Evolutionary conservation across 1,140 invertebrate genomes (phyloP), one percentile per base, ranked within the genome.

Genomic region (Arctopsyche grandis): DNA sequence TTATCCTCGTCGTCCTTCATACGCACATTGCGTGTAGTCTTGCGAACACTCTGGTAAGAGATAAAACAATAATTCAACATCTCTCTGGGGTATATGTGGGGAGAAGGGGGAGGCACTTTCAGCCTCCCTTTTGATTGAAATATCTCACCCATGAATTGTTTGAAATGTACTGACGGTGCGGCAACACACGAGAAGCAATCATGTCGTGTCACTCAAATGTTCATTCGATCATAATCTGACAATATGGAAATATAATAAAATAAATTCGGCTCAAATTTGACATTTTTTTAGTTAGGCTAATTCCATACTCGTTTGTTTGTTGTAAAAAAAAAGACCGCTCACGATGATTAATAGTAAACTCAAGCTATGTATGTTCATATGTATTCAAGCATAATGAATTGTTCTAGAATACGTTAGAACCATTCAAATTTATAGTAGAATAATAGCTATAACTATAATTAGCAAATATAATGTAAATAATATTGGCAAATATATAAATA

Each of bases 141-240:
- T 74, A 80, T 80, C 60, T 82, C 75, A 26, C 74, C 26, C 58
- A 66, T 74, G 19, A 52, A 81, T 79, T 56, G 78, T 76, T 43
- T 76, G 71, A 76, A 79, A 79, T 74, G 48, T 60, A 77, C 43
- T 74, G 69, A 80, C 79, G 38, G 38, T 12, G 22, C 19, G 14
- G 46, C 12, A 16, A 60, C 44, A 74, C 38, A 60, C 69, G 75
- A 80, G 44, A 79, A 69, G 79, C 74, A 82, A 82, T 82, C 81
- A 82, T 82, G 81, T 79, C 76, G 75, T 52, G 79, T 82, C 81
- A 82, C 48, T 82, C 81, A 79, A 82, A 82, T 82, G 81, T 82
- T 82, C 79, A 82, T 73, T 79, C 77, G 79, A 80, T 82, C 81
- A 82, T 77, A 79, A 81, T 79, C 78, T 76, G 38, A 77, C 71